phyloP scores from a whole-genome alignment of 2,797 vertebrate genomes.

The Coregonus ussuriensis region DNA sequence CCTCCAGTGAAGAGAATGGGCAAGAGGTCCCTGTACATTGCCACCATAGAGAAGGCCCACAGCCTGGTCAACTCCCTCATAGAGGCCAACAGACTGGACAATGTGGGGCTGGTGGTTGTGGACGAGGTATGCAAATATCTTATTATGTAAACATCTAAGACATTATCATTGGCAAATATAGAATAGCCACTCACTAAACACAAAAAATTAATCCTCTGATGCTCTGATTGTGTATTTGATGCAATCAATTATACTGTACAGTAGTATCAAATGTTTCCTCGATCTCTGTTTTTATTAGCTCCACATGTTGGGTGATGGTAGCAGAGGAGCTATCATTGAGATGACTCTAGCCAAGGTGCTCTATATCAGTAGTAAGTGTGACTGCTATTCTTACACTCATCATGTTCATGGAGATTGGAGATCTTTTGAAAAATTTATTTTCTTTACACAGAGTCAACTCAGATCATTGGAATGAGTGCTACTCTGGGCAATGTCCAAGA shows the following conservation, averaged over 20 bases:
- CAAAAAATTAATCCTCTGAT: neutral
- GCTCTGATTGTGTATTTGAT: neutral
- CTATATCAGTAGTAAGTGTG: slow-evolving; percentile 83
- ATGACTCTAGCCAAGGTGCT: slow-evolving; percentile 91
- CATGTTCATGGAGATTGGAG: neutral
- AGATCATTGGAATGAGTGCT: slow-evolving; percentile 97
- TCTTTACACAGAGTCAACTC: slow-evolving; percentile 77
- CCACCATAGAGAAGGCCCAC: slow-evolving; percentile 95
- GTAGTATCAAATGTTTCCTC: neutral
- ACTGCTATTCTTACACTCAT: neutral
- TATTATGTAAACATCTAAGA: neutral
- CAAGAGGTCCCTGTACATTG: slow-evolving; percentile 84
- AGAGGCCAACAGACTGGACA: slow-evolving; percentile 77
- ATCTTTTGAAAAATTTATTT: neutral
- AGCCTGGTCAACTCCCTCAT: slow-evolving; percentile 92
- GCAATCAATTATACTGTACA: neutral
- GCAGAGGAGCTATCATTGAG: slow-evolving; percentile 88
- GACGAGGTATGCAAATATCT: slow-evolving; percentile 85
- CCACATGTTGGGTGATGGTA: slow-evolving; percentile 96
- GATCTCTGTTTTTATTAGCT: slow-evolving; percentile 76
- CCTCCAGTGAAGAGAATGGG: slow-evolving; percentile 87
- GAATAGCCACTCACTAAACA: neutral
- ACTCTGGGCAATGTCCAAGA: slow-evolving; percentile 90
- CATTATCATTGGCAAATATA: neutral
- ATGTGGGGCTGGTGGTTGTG: slow-evolving; percentile 89